phyloP scores from a whole-genome alignment of 2,888 invertebrate species.

The Elegia similella region DNA sequence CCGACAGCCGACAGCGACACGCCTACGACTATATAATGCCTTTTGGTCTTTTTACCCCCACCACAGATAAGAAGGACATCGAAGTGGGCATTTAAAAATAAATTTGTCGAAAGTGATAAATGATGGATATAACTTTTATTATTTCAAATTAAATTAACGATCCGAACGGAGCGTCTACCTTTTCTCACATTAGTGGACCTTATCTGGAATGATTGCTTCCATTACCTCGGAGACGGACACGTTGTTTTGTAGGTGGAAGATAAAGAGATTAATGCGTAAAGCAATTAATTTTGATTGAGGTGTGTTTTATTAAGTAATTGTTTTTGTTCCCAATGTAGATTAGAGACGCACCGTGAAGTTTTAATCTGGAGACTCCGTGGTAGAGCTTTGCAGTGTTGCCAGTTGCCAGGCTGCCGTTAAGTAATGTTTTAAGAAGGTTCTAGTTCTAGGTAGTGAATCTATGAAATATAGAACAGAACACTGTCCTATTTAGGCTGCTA shows the following conservation, averaged over 20 bases:
- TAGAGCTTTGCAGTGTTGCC: too few relatives aligned
- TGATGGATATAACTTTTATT: slow-evolving; percentile 80
- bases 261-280: slow-evolving; percentile 80
- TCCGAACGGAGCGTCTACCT: slow-evolving; percentile 71
- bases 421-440: too few relatives aligned
- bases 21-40: slow-evolving; percentile 61
- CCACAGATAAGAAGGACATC: slow-evolving; percentile 71
- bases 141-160: slow-evolving; percentile 81
- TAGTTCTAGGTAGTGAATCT: too few relatives aligned
- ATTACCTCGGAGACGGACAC: slow-evolving; percentile 74
- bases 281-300: slow-evolving; percentile 81
- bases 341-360: slow-evolving; percentile 61
- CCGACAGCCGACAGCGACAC: slow-evolving; percentile 57
- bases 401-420: too few relatives aligned
- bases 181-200: slow-evolving; percentile 81
- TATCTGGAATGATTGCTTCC: slow-evolving; percentile 81
- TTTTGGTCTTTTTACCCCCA: slow-evolving; percentile 59
- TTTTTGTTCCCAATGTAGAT: slow-evolving; percentile 73
- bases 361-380: slow-evolving; percentile 26
- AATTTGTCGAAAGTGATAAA: slow-evolving; percentile 82
- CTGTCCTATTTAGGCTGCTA: too few relatives aligned
- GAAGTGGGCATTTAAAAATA: slow-evolving; percentile 78
- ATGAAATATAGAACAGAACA: too few relatives aligned
- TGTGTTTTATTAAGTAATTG: slow-evolving; percentile 79
- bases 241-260: slow-evolving; percentile 75